phyloP scores from a whole-genome alignment of 2,113 vertebrate species.

The Rousettus leschenaultii region DNA sequence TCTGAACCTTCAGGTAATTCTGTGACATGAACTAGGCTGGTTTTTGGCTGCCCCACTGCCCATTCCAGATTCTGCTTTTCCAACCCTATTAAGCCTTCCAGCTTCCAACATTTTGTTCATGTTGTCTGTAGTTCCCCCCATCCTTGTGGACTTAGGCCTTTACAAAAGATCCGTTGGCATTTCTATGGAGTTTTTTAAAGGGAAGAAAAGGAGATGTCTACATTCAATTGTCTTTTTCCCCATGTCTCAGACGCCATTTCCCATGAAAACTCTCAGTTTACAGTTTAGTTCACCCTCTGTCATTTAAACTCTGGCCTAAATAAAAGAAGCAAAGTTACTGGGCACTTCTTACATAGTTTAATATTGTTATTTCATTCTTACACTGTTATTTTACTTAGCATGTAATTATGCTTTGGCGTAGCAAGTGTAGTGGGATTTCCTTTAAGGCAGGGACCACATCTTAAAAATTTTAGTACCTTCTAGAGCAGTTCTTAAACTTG shows the following conservation, averaged over 20 bases:
- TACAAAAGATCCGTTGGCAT: neutral
- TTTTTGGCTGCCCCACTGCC: neutral
- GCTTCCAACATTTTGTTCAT: neutral
- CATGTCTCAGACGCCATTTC: neutral
- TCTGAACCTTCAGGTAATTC: neutral
- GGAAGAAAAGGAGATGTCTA: neutral
- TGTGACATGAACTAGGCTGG: neutral
- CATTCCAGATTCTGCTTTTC: neutral
- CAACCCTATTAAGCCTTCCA: neutral
- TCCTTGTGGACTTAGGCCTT: neutral
- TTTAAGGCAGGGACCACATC: constrained; percentile 20
- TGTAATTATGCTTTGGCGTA: neutral
- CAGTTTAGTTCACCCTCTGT: neutral
- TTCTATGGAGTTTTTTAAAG: neutral
- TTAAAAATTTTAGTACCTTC: constrained; percentile 15
- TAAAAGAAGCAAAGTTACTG: neutral
- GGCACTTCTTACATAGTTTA: neutral
- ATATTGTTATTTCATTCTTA: neutral
- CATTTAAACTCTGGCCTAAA: constrained; percentile 32
- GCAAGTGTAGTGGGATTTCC: neutral
- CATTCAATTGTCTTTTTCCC: neutral
- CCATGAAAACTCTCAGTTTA: neutral
- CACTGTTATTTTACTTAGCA: neutral
- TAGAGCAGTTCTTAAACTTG: constrained; percentile 10
- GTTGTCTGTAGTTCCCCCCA: neutral